Percentiles rank a stretch among this genome's conserved stretches.
Conservation (phyloP, 2,797 vertebrate species). For the Coluber constrictor region DNA sequence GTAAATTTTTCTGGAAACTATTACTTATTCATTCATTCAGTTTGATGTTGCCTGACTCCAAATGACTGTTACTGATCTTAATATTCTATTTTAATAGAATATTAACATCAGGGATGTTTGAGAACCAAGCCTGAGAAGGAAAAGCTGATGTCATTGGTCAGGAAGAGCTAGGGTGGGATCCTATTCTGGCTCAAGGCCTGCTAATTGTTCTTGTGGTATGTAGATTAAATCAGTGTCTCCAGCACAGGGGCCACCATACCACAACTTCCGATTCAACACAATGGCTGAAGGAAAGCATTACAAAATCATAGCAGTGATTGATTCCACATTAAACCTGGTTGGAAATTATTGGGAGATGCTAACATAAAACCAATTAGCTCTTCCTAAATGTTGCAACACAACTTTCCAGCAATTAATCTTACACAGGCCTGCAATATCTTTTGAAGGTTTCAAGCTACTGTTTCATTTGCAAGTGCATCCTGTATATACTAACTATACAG, state of each 20-base stretch:
- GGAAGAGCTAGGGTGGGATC: slow-evolving; percentile 25
- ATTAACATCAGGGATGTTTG: not conserved
- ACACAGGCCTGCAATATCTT: not conserved
- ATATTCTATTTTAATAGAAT: not conserved
- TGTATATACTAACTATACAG: not conserved
- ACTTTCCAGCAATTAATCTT: not conserved
- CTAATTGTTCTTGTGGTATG: slow-evolving; percentile 13
- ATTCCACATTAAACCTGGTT: not conserved
- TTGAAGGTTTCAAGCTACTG: not conserved
- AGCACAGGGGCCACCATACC: not conserved
- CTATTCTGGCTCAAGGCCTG: not conserved
- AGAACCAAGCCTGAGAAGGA: slow-evolving; percentile 2
- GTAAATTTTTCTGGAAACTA: not conserved
- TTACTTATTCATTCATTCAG: not conserved
- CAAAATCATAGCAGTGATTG: not conserved
- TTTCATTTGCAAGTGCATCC: not conserved
- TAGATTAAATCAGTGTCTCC: not conserved
- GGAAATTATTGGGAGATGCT: not conserved
- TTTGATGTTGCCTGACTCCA: not conserved
- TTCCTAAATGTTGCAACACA: not conserved
- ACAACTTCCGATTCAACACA: slow-evolving; percentile 21
- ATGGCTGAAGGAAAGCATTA: not conserved
- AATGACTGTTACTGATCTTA: not conserved
- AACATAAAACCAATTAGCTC: not conserved
- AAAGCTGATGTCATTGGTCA: slow-evolving; percentile 24